Conservation (phyloP, 2,797 vertebrate species). For the Diplodus sargus region DNA sequence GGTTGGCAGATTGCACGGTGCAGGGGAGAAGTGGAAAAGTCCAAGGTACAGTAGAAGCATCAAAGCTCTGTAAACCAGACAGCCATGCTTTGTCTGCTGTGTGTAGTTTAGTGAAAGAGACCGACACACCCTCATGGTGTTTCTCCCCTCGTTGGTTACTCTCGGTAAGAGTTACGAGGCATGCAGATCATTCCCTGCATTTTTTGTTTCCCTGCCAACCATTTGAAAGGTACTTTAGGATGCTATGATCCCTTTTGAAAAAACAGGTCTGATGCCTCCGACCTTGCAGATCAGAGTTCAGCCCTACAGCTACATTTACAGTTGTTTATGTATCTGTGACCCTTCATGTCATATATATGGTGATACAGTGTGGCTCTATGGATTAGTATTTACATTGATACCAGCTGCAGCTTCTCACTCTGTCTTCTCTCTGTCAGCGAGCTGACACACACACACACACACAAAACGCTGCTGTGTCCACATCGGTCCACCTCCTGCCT, state of each 20-base stretch:
- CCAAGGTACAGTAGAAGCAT: not conserved
- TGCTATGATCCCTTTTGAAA: not conserved
- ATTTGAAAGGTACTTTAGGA: not conserved
- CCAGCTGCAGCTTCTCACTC: no score
- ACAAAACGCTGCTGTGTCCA: no score
- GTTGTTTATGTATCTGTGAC: not conserved
- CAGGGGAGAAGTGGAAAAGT: not conserved
- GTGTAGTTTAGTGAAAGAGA: constrained; percentile 7
- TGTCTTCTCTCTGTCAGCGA: no score
- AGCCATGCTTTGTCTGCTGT: not conserved
- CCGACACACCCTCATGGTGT: constrained; percentile 33
- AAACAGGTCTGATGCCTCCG: not conserved
- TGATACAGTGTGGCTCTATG: not conserved
- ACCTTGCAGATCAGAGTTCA: not conserved
- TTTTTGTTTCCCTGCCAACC: not conserved
- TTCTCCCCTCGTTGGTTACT: constrained; percentile 13
- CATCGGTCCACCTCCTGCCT: no score
- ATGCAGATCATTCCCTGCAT: not conserved
- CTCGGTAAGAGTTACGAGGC: not conserved
- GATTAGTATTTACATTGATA: not conserved
- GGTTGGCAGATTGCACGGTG: not conserved
- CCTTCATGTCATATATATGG: no score
- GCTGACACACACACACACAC: no score
- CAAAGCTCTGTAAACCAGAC: constrained; percentile 13
- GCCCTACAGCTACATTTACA: not conserved